phyloP scores from a whole-genome alignment of 1,140 invertebrate species.

The Pseudomyrmex gracilis region DNA sequence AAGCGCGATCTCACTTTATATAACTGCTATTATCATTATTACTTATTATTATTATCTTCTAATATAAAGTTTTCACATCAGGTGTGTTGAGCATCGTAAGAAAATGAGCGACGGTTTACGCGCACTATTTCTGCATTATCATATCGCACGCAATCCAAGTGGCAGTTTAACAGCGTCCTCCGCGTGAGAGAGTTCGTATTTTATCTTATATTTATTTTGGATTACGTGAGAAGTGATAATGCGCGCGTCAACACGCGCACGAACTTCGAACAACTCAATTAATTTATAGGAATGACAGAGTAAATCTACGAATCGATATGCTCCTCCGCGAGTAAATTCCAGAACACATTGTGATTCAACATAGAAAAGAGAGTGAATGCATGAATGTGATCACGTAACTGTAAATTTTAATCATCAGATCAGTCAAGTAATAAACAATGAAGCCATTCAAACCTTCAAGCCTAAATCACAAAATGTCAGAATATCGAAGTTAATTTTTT shows the following conservation, averaged over 20 bases:
- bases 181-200: background rate
- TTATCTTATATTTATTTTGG: background rate
- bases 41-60: slow-evolving; percentile 36
- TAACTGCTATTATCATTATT: slow-evolving; percentile 19
- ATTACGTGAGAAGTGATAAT: slow-evolving; percentile 42
- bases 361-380: slow-evolving; percentile 31
- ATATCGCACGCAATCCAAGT: slow-evolving; percentile 19
- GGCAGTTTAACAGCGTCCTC: background rate
- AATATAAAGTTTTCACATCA: slow-evolving; percentile 1
- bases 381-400: background rate
- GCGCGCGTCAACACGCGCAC: background rate
- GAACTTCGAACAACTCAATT: slow-evolving; percentile 30
- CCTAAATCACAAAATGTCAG: background rate
- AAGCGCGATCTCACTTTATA: slow-evolving; percentile 5
- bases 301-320: slow-evolving; percentile 61
- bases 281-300: slow-evolving; percentile 64
- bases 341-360: slow-evolving; percentile 31
- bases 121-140: slow-evolving; percentile 5
- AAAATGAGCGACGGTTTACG: slow-evolving; percentile 4
- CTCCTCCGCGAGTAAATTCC: slow-evolving; percentile 42
- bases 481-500: background rate
- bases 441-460: slow-evolving; percentile 11
- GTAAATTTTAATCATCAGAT: background rate
- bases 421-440: slow-evolving; percentile 1
- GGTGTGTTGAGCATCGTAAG: slow-evolving; percentile 42